phyloP scores from a whole-genome alignment of 2,113 vertebrate genomes.

The Tangachromis dhanisi region DNA sequence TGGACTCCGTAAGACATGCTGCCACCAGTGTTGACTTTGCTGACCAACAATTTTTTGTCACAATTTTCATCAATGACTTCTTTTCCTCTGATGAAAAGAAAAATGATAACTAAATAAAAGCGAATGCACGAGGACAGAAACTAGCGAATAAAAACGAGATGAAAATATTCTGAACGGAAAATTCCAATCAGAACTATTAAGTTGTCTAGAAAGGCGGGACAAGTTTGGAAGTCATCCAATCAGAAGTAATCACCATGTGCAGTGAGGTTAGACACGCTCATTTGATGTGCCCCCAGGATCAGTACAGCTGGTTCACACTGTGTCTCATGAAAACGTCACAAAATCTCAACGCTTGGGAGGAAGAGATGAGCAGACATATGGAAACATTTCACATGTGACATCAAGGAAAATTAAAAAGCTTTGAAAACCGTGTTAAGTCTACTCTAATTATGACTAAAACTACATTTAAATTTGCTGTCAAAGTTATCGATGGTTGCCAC shows the following conservation, averaged over 20 bases:
- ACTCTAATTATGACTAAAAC: neutral
- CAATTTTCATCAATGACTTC: neutral
- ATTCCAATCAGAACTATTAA: neutral
- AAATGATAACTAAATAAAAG: neutral
- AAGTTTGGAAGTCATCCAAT: neutral
- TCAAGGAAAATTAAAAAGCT: neutral
- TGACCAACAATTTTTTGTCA: neutral
- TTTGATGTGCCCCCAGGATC: neutral
- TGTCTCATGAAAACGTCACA: neutral
- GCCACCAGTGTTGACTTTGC: neutral
- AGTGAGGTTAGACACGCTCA: neutral
- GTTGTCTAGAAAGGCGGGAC: neutral
- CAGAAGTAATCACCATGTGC: neutral
- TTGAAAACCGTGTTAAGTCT: neutral
- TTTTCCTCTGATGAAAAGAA: neutral
- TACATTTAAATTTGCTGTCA: neutral
- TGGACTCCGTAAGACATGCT: neutral
- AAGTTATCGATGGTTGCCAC: rapidly evolving
- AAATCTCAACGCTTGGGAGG: neutral
- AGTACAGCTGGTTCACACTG: neutral
- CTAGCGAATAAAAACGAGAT: neutral
- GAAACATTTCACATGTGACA: neutral
- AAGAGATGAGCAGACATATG: neutral
- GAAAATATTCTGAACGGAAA: neutral
- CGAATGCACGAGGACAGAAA: neutral